Evolutionary conservation across 2,113 vertebrate genomes (phyloP), one percentile per base, ranked within the genome.

Genomic region (Myrmecobius fasciatus): DNA sequence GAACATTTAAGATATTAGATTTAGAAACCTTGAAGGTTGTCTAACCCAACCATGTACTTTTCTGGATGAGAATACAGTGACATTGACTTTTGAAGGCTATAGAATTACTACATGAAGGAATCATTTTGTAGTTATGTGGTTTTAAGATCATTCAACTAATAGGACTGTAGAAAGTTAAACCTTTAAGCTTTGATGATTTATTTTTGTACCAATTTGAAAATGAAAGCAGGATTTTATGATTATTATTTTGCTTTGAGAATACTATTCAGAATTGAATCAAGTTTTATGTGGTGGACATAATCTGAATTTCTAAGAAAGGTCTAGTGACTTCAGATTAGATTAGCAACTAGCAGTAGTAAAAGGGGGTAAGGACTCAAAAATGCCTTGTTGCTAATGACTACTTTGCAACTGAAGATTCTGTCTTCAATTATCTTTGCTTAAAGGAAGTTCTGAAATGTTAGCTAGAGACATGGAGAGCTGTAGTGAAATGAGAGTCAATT

Each of bases 191-290:
- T 31, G 88, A 75, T 49, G 89, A 89, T 91, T 96, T 97, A 95
- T 93, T 96, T 56, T 90, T 89, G 96, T 91, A 93, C 91, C 5
- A 91, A 25, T 89, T 36, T 90, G 93, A 96, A 96, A 98, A 95
- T 2, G 91, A 97, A 98, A 98, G 97, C 93, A 93, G 83, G 90
- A 10, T 24, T 0, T 0, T 52, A 92, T 95, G 93, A 89, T 75
- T 94, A 93, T 94, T 94, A 89, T 88, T 94, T 0, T 56, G 49
- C 53, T 90, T n/a, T 0, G 25, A 75, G 89, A 88, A 90, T 49
- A 53, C 36, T 54, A 48, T 90, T 43, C 46, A 51, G 47, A 28
- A 0, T 4, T 60, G 67, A 83, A 52, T 91, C 53, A 52, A 24
- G 93, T 60, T 24, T 22, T 36, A 43, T 43, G 25, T 4, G 46